Evolutionary conservation across 2,113 vertebrate species (phyloP).

Genomic region (Aegotheles bennettii): DNA sequence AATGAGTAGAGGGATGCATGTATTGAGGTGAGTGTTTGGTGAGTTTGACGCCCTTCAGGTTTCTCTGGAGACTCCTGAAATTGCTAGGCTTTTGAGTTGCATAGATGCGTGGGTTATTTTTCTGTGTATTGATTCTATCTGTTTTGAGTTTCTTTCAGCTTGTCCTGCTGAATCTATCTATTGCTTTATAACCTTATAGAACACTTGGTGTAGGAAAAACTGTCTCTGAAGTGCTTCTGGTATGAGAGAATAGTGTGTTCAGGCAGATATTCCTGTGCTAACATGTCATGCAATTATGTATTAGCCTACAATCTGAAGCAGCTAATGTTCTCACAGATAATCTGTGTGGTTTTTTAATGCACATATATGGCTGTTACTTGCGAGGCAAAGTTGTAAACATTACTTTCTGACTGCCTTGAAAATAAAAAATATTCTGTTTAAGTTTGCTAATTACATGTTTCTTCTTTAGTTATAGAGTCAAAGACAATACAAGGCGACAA

Average conservation of each 20-base stretch:
- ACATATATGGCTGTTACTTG: neutral
- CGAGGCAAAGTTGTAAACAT: neutral
- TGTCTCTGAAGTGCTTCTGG: neutral
- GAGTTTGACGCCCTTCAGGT: neutral
- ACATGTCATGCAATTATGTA: neutral
- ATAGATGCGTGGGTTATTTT: neutral
- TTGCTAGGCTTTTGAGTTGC: neutral
- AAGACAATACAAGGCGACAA: constrained; percentile 80
- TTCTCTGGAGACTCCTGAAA: neutral
- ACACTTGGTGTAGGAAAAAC: neutral
- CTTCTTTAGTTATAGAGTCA: constrained; percentile 83
- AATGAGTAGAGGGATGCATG: neutral
- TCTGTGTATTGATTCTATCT: neutral
- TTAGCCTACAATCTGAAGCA: neutral
- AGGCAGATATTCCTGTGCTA: constrained; percentile 2
- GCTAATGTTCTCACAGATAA: neutral
- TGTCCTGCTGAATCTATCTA: neutral
- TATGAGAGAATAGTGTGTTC: neutral
- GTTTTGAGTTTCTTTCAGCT: neutral
- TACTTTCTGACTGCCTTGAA: neutral
- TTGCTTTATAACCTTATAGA: neutral
- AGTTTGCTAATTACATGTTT: neutral
- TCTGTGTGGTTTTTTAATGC: neutral
- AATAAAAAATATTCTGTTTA: neutral
- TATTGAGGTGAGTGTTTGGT: neutral